Evolutionary conservation across 2,797 vertebrate genomes (phyloP), one percentile per base, ranked within the genome.

Genomic region (Tokudaia tokunoshimensis): DNA sequence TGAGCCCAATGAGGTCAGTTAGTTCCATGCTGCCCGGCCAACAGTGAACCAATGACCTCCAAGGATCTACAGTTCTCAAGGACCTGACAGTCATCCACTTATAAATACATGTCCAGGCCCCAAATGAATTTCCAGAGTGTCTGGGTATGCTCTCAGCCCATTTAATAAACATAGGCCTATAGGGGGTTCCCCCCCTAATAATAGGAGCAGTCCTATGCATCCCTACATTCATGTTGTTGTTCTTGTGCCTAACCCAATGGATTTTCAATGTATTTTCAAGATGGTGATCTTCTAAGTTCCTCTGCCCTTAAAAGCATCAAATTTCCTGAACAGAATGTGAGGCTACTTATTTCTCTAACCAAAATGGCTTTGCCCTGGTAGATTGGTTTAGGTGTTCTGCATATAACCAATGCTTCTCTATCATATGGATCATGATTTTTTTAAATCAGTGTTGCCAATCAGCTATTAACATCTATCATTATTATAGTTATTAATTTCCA

Each of bases 261-360:
- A 65, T 87, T 95, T 37, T 74, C 29, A 74, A 44, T 41, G 93
- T 41, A 65, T 87, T 95, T 37, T 74, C 24, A 78, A 61, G 0
- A 31, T 47, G 15, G 22, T 80, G 20, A 81, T 59, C n/a, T 79
- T 61, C 67, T 24, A 72, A 88, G 79, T 26, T 11, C 22, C 34
- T 85, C n/a, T 81, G 10, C 74, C 63, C 79, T 55, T n/a, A n/a
- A 59, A 81, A 92, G 11, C 17, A 96, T 86, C 57, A 65, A 88
- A 83, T 2, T 52, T 22, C 6, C 74, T 26, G 12, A 13, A 63
- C 44, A 50, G 61, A 11, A 6, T 22, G 6, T 34, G 61, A 20
- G 22, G 1, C 1, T 44, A 67, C 65, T 65, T 57, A 47, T 90
- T 89, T 89, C 67, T 86, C 47, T 85, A 85, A 50, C 19, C 20